Evolutionary conservation across 2,888 invertebrate genomes (phyloP), one percentile per base, ranked within the genome.

Genomic region (Caenorhabditis panamensis): DNA sequence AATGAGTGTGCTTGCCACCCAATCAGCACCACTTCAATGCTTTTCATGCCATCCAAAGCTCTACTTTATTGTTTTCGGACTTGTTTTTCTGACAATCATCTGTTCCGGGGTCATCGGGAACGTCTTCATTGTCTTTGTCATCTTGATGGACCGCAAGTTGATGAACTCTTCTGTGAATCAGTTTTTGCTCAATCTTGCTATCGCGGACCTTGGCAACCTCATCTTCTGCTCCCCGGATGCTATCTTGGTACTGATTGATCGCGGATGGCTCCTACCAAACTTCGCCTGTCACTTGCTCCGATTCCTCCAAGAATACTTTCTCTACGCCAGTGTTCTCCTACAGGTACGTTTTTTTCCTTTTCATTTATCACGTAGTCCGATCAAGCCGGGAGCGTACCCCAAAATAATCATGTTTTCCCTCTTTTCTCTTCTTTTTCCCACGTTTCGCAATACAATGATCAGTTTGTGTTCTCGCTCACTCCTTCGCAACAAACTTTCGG

Each of bases 311-410:
- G 91, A 91, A 31, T 89, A 90, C 54, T 90, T 91, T 31, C 90
- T 92, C 6, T 92, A 92, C 81, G 90, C 91, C 6, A 92, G 92
- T 28, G 91, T 92, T 13, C 88, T 92, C 63, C 91, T 92, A 1
- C 89, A 92, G 76, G 90, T 92, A 49, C 16, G 51, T 26, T 41
- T 20, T 37, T 37, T 31, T 31, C 31, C 31, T 20, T 37, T 20
- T 11, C 1, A 37, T 58, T 36, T 36, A 20, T 16, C 54, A 63
- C 62, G 63, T 62, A 63, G 28, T 24, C 13, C 22, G 5, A 20
- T 26, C 5, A 6, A 5, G 1, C 13, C 41, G 5, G 41, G 31
- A 13, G 8, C 28, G 31, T 28, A 54, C 37, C 22, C 20, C 4
- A 36, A 64, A 64, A 47, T 47, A 71, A 71, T 62, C 71, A 69